Percentiles rank a stretch among this genome's conserved stretches.
Evolutionary conservation across 2,888 invertebrate genomes (phyloP).

Genomic region (Caenorhabditis japonica): DNA sequence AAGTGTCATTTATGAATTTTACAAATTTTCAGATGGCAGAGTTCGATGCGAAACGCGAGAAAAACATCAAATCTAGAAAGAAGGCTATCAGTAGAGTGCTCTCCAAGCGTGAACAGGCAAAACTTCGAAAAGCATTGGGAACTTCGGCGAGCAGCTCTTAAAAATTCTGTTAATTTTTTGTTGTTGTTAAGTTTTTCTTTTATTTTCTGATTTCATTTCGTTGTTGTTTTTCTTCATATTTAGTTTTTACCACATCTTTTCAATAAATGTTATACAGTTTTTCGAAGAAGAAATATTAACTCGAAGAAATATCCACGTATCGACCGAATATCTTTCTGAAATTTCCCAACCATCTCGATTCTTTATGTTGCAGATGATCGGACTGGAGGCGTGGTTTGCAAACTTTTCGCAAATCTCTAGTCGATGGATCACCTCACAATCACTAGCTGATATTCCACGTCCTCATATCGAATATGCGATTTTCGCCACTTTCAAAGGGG

Average conservation of each 20-base stretch:
- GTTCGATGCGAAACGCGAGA: conserved; percentile 63
- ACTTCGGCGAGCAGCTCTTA: conserved; percentile 37
- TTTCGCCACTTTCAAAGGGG: conserved; percentile 69
- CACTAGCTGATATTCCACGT: conserved; percentile 66
- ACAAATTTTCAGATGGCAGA: conserved; percentile 47
- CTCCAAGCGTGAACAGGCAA: conserved; percentile 69
- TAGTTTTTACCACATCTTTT: conserved; percentile 7
- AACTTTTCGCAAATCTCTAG: conserved; percentile 68
- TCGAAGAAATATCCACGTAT: too few species aligned
- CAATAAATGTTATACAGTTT: not conserved
- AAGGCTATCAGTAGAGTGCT: conserved; percentile 70
- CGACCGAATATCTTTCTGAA: too few species aligned
- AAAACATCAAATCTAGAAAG: conserved; percentile 72
- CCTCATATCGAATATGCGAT: conserved; percentile 70
- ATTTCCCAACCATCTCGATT: too few species aligned
- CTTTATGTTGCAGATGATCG: conserved; percentile 52
- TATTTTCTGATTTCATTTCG: conserved; percentile 18
- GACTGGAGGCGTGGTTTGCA: conserved; percentile 71
- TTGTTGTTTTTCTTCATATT: conserved; percentile 17
- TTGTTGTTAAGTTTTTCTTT: conserved; percentile 11
- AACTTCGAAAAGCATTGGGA: conserved; percentile 62
- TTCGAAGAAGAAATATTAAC: too few species aligned
- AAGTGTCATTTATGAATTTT: not conserved
- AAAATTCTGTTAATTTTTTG: conserved; percentile 6
- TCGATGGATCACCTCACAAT: conserved; percentile 53